These are phyloP conservation scores for Sweltsa coloradensis DNA, from an alignment of 1,140 invertebrate species.

Conservation along the genomic window DNA sequence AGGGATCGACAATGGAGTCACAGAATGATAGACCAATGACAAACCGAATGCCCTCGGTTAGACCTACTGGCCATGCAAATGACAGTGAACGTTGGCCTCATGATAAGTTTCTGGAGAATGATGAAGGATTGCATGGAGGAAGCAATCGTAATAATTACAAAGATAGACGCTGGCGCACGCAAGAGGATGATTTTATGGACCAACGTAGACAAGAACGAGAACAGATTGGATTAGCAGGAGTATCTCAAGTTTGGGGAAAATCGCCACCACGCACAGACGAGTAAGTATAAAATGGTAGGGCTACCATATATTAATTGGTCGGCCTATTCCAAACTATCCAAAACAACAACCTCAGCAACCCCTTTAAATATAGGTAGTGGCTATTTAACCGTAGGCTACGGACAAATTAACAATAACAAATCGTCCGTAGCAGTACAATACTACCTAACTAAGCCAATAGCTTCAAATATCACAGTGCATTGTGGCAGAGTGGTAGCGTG, in stretches of 20 bases:
- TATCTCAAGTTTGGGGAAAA: slow-evolving; percentile 54
- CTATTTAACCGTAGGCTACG: too few species aligned
- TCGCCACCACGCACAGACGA: slow-evolving; percentile 47
- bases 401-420: too few species aligned
- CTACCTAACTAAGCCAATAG: too few species aligned
- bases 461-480: too few species aligned
- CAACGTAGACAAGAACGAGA: slow-evolving; percentile 54
- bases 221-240: slow-evolving; percentile 52
- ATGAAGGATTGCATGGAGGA: not conserved
- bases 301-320: slow-evolving; percentile 7
- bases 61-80: too few species aligned
- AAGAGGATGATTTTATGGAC: slow-evolving; percentile 47
- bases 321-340: slow-evolving; percentile 1
- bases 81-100: slow-evolving; percentile 12
- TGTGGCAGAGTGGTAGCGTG: too few species aligned
- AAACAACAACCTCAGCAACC: too few species aligned
- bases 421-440: too few species aligned
- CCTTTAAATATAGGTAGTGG: too few species aligned
- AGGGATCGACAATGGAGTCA: too few species aligned
- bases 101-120: slow-evolving; percentile 8
- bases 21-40: too few species aligned
- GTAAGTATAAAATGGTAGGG: slow-evolving; percentile 33
- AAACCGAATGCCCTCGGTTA: too few species aligned
- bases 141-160: slow-evolving; percentile 1
- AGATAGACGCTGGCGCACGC: slow-evolving; percentile 14